phyloP scores from a whole-genome alignment of 64 coral and sea anemone genomes.

The Stylophora pistillata region DNA sequence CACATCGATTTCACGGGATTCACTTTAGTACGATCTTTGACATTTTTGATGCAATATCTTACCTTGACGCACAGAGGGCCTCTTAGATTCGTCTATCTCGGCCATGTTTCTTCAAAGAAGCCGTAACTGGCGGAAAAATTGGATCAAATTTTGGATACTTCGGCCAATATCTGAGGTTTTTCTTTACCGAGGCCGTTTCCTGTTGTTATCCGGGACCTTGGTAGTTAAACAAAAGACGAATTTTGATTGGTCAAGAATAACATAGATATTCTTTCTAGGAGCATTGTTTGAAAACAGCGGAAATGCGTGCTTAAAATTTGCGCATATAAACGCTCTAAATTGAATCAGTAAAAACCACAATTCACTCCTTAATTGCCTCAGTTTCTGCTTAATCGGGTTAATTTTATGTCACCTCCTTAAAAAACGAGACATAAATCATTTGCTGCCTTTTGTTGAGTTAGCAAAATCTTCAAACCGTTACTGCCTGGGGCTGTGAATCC shows the following conservation, averaged over 20 bases:
- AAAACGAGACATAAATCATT: neutral
- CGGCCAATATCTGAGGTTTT: constrained; percentile 30
- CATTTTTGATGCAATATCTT: constrained; percentile 11
- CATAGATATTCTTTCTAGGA: neutral
- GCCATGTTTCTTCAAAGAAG: constrained; percentile 48
- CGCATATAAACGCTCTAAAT: neutral
- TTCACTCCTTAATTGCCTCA: constrained; percentile 3
- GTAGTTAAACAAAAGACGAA: constrained; percentile 3
- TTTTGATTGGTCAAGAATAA: constrained; percentile 51
- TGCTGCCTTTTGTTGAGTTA: neutral
- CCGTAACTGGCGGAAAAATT: constrained; percentile 49
- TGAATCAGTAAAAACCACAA: neutral
- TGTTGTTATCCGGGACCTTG: constrained; percentile 61
- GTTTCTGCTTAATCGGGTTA: neutral
- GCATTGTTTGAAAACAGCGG: neutral
- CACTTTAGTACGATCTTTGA: neutral
- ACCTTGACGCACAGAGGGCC: constrained; percentile 64
- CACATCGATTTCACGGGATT: neutral
- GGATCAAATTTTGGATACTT: constrained; percentile 36
- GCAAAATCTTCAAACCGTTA: neutral
- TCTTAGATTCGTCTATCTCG: constrained; percentile 61
- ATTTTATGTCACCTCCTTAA: neutral
- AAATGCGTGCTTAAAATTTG: constrained; percentile 42
- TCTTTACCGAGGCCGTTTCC: constrained; percentile 39
- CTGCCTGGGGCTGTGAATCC: neutral